phyloP scores from a whole-genome alignment of 1,140 invertebrate genomes.

The Zaprionus africanus region DNA sequence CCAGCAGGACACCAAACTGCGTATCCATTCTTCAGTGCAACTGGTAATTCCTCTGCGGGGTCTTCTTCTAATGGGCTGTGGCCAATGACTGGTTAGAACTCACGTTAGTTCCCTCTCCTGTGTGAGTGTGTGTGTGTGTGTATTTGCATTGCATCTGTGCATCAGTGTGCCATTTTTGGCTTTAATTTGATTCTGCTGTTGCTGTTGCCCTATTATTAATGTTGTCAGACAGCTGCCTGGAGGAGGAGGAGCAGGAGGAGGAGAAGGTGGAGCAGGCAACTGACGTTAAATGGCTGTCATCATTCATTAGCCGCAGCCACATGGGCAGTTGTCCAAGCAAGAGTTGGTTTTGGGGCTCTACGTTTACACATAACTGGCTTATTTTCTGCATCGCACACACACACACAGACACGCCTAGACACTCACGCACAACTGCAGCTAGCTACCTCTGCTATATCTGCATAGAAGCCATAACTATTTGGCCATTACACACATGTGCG shows the following conservation, averaged over 20 bases:
- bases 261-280: background rate
- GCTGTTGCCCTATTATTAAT: conserved; percentile 67
- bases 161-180: conserved; percentile 38
- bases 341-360: conserved; percentile 50
- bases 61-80: conserved; percentile 67
- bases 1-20: background rate
- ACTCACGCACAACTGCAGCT: conserved; percentile 8
- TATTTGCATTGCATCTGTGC: background rate
- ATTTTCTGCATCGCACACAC: conserved; percentile 37
- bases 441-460: conserved; percentile 9
- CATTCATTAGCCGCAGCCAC: conserved; percentile 77
- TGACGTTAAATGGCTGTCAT: conserved; percentile 76
- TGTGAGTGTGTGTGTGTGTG: background rate
- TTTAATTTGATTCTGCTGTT: conserved; percentile 69
- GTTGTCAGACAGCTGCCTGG: conserved; percentile 30
- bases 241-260: background rate
- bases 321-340: conserved; percentile 62
- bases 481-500: conserved; percentile 22
- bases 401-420: conserved; percentile 30
- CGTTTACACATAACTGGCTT: conserved; percentile 65
- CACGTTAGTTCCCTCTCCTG: background rate
- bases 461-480: conserved; percentile 26
- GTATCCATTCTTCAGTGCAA: conserved; percentile 47
- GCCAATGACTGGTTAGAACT: conserved; percentile 52
- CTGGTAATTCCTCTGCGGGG: background rate